Evolutionary conservation across 2,888 invertebrate genomes (phyloP).

Genomic region (Pegoplata infirma): DNA sequence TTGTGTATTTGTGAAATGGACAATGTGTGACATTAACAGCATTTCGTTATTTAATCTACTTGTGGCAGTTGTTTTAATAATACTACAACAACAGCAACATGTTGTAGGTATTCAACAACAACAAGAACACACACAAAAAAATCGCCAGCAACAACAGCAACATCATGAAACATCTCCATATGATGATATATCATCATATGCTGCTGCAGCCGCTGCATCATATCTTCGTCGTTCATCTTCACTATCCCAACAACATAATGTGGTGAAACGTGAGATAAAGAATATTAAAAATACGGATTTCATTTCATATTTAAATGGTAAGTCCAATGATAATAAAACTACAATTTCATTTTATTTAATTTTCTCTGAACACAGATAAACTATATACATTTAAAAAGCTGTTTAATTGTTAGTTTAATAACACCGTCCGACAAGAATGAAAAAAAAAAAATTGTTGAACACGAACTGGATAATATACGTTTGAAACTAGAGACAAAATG

Average conservation of each 20-base stretch:
- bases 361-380: too few relatives aligned
- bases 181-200: constrained; percentile 49
- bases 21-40: constrained; percentile 70
- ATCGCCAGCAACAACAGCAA: constrained; percentile 15
- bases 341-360: too few relatives aligned
- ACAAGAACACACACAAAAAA: constrained; percentile 6
- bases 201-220: constrained; percentile 39
- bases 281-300: constrained; percentile 50
- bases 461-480: too few relatives aligned
- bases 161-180: constrained; percentile 34
- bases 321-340: constrained; percentile 17
- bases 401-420: too few relatives aligned
- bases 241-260: constrained; percentile 24
- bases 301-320: constrained; percentile 58
- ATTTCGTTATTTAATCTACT: constrained; percentile 70
- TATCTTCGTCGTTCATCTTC: constrained; percentile 41
- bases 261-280: constrained; percentile 49
- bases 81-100: constrained; percentile 60
- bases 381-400: too few relatives aligned
- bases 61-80: constrained; percentile 64
- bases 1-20: constrained; percentile 68
- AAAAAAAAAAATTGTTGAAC: too few relatives aligned
- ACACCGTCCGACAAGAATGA: too few relatives aligned
- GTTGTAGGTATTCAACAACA: constrained; percentile 41
- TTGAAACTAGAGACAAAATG: too few relatives aligned